A percentile compares a stretch with the other conserved stretches of the same genome.
phyloP scores from a whole-genome alignment of 2,797 vertebrate genomes.

The Xerus rutilus region DNA sequence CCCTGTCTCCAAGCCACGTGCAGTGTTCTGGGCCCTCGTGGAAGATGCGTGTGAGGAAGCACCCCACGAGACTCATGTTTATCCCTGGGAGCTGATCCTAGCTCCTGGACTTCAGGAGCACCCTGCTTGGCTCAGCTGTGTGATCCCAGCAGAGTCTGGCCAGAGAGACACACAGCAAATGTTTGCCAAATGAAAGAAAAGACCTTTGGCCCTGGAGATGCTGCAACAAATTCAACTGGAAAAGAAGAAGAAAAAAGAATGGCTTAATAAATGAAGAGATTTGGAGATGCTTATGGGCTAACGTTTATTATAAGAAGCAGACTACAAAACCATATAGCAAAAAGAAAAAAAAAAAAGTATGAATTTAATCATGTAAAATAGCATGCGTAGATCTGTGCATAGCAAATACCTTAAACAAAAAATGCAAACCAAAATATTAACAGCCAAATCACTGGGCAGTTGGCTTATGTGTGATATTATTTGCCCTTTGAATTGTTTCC shows the following conservation, averaged over 20 bases:
- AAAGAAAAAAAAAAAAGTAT: neutral
- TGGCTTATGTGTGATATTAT: neutral
- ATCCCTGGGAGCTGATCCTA: neutral
- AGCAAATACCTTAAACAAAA: conserved; percentile 10
- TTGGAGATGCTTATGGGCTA: neutral
- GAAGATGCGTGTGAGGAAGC: neutral
- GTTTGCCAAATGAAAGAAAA: neutral
- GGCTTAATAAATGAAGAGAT: neutral
- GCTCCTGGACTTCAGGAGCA: neutral
- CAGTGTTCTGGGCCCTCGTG: too few species aligned
- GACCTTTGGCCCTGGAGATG: neutral
- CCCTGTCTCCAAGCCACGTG: neutral
- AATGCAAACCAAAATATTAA: conserved; percentile 18
- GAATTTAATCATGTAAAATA: neutral
- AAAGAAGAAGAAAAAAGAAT: neutral
- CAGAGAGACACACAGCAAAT: neutral
- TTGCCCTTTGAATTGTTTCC: neutral
- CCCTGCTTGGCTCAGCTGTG: neutral
- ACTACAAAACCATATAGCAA: neutral
- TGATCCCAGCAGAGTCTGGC: neutral
- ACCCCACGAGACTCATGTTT: too few species aligned
- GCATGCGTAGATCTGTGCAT: neutral
- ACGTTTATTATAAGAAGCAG: conserved; percentile 40
- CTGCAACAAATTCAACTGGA: conserved; percentile 8
- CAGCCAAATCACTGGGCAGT: neutral